phyloP scores from a whole-genome alignment of 2,113 vertebrate genomes.

The Laterallus jamaicensis region DNA sequence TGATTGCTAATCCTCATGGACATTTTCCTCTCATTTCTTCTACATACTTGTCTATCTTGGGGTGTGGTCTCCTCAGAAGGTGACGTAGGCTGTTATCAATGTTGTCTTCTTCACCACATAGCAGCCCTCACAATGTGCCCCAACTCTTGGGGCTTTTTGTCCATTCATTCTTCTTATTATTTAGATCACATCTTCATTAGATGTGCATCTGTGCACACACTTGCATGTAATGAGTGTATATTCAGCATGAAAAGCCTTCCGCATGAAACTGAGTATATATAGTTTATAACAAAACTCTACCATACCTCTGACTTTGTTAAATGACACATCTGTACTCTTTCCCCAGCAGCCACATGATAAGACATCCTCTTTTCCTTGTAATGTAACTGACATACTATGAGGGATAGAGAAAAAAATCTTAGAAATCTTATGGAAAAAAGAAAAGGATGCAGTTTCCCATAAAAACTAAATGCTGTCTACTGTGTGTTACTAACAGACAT shows the following conservation, averaged over 20 bases:
- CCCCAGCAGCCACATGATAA: fast-evolving
- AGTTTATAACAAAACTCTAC: not conserved
- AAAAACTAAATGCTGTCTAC: not conserved
- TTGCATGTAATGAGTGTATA: not conserved
- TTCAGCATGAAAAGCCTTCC: not conserved
- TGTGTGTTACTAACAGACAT: not conserved
- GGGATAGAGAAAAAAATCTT: not conserved
- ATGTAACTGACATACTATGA: not conserved
- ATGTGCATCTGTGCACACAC: not conserved
- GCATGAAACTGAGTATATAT: not conserved
- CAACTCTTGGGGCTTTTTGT: not conserved
- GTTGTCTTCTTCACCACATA: not conserved
- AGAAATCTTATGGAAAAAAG: not conserved
- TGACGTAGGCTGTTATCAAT: not conserved
- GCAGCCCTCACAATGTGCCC: not conserved
- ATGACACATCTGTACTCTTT: not conserved
- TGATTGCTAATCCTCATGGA: not conserved
- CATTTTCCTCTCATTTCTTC: not conserved
- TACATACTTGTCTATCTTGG: fast-evolving
- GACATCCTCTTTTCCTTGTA: not conserved
- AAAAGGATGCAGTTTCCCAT: not conserved
- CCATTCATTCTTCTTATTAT: not conserved
- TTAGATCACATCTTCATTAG: no score
- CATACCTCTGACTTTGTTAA: not conserved
- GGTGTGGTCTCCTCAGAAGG: not conserved